A percentile compares a stretch with the other conserved stretches of the same genome.
These are phyloP conservation scores for Ennomos erosarius DNA, from an alignment of 2,888 invertebrate genomes.

Conservation along the genomic window DNA sequence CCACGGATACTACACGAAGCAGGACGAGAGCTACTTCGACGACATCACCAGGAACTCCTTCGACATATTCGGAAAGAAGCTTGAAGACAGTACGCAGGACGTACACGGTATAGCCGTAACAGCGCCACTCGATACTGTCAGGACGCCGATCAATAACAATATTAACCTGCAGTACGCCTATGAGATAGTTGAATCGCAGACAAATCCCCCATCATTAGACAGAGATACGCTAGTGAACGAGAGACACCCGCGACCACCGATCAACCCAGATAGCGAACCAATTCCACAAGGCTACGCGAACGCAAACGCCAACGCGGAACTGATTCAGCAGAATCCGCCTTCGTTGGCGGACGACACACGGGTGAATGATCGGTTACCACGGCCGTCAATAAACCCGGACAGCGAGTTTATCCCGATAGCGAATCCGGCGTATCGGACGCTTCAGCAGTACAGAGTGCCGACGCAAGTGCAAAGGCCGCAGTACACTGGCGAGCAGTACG, in stretches of 20 bases:
- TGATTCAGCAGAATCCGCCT: slow-evolving; percentile 68
- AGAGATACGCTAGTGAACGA: slow-evolving; percentile 90
- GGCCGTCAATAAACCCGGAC: slow-evolving; percentile 89
- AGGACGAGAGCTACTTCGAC: slow-evolving; percentile 87
- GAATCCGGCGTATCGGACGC: slow-evolving; percentile 71
- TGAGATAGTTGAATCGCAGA: slow-evolving; percentile 70
- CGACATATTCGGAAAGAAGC: slow-evolving; percentile 89
- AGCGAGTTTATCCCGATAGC: slow-evolving; percentile 86
- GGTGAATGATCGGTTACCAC: slow-evolving; percentile 89
- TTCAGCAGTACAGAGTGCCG: slow-evolving; percentile 65
- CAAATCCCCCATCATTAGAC: slow-evolving; percentile 81
- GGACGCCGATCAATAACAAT: slow-evolving; percentile 79
- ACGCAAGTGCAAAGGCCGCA: slow-evolving; percentile 67
- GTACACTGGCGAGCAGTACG: slow-evolving; percentile 73
- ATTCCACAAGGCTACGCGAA: slow-evolving; percentile 51
- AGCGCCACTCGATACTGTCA: slow-evolving; percentile 73
- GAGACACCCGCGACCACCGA: slow-evolving; percentile 86
- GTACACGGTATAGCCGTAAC: slow-evolving; percentile 79
- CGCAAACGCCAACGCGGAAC: slow-evolving; percentile 60
- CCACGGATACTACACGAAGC: slow-evolving; percentile 88
- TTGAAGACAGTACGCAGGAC: slow-evolving; percentile 80
- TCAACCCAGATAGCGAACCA: slow-evolving; percentile 89
- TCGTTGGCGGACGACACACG: slow-evolving; percentile 87
- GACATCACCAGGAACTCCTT: slow-evolving; percentile 91
- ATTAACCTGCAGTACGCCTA: slow-evolving; percentile 84